A percentile compares a stretch with the other conserved stretches of the same genome.
These are phyloP conservation scores for Epistrophe eligans DNA, from an alignment of 2,888 invertebrate species.

Conservation along the genomic window DNA sequence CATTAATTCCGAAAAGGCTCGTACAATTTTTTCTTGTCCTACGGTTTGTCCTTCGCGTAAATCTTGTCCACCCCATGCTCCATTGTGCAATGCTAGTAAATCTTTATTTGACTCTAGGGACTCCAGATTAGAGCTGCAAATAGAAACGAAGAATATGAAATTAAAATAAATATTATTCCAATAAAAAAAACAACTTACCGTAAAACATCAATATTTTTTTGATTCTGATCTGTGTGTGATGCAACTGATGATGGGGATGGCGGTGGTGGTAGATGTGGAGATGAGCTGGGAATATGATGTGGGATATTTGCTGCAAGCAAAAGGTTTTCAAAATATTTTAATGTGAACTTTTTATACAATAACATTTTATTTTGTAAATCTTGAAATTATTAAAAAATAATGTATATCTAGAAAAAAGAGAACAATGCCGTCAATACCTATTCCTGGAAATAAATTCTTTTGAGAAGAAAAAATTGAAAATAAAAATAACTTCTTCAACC, in stretches of 20 bases:
- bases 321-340: not conserved
- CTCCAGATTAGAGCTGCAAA: slow-evolving; percentile 82
- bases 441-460: too few relatives aligned
- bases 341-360: not conserved
- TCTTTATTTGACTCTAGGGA: slow-evolving; percentile 86
- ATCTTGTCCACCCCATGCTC: slow-evolving; percentile 86
- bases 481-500: too few relatives aligned
- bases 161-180: not conserved
- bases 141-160: not conserved
- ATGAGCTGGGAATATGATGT: slow-evolving; percentile 79
- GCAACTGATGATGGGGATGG: slow-evolving; percentile 77
- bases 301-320: slow-evolving; percentile 43
- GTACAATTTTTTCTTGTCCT: slow-evolving; percentile 93
- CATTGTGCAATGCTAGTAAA: slow-evolving; percentile 88
- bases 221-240: slow-evolving; percentile 79
- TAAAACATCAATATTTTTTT: slow-evolving; percentile 81
- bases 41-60: slow-evolving; percentile 83
- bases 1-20: slow-evolving; percentile 93
- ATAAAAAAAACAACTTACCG: slow-evolving; percentile 77
- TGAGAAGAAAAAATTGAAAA: too few relatives aligned
- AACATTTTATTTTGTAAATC: too few relatives aligned
- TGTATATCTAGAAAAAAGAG: too few relatives aligned
- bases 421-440: too few relatives aligned
- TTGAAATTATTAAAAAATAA: too few relatives aligned
- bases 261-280: slow-evolving; percentile 73